A percentile compares a stretch with the other conserved stretches of the same genome.
Conservation (phyloP, 2,888 invertebrate species). For the Pristionchus entomophagus region DNA sequence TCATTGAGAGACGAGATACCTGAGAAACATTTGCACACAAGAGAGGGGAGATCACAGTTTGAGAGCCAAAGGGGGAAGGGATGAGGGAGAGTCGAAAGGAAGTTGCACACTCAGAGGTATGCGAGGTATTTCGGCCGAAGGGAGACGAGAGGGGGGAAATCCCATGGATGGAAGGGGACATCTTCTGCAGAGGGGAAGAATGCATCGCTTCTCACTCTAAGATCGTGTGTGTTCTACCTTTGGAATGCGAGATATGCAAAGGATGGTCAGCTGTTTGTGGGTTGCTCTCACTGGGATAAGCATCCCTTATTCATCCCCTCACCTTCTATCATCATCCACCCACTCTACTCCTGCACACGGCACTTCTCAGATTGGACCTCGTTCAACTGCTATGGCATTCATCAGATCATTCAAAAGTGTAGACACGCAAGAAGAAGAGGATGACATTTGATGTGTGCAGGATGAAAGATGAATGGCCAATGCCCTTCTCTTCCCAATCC, state of each 20-base stretch:
- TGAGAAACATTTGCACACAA: slow-evolving; percentile 9
- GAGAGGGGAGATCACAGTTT: background rate
- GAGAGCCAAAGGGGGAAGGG: background rate
- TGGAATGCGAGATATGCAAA: background rate
- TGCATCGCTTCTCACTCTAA: background rate
- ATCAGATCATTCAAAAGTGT: background rate
- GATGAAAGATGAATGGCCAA: background rate
- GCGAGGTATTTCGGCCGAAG: slow-evolving; percentile 1
- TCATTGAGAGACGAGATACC: slow-evolving; percentile 20
- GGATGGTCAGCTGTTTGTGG: background rate
- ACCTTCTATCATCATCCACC: background rate
- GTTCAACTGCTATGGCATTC: background rate
- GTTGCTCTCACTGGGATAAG: too few relatives aligned
- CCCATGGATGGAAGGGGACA: too few relatives aligned
- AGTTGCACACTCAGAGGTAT: background rate
- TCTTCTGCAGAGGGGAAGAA: background rate
- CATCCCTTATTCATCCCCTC: background rate
- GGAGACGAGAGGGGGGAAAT: slow-evolving; percentile 11
- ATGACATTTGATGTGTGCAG: slow-evolving; percentile 8
- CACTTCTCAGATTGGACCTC: background rate
- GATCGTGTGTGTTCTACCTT: slow-evolving; percentile 11
- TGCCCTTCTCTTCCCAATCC: background rate
- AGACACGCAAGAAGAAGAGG: background rate
- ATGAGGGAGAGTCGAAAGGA: background rate
- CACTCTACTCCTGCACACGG: too few relatives aligned